A percentile compares a stretch with the other conserved stretches of the same genome.
phyloP scores from a whole-genome alignment of 1,140 invertebrate genomes.

The Trachymyrmex cornetzi region DNA sequence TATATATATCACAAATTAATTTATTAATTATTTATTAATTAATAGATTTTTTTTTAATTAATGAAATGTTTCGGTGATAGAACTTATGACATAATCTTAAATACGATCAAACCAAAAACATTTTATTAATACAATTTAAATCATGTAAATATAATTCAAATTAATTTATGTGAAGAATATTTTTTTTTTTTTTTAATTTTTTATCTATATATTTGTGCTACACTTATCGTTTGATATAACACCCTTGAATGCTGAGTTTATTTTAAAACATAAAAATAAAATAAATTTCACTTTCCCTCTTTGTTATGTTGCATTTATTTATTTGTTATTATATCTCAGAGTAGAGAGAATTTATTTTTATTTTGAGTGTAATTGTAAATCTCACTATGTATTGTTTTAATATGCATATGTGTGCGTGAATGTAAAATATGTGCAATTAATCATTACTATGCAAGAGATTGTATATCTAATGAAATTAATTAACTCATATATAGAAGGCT shows the following conservation, averaged over 20 bases:
- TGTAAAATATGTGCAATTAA: constrained; percentile 47
- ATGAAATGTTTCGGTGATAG: background rate
- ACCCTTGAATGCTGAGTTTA: constrained; percentile 33
- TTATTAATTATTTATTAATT: too few relatives aligned
- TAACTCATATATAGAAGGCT: constrained; percentile 5
- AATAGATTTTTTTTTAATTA: background rate
- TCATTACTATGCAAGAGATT: constrained; percentile 25
- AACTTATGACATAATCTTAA: background rate
- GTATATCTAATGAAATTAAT: constrained; percentile 24
- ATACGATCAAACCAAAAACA: background rate
- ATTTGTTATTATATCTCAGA: background rate
- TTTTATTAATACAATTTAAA: constrained; percentile 19
- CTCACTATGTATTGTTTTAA: constrained; percentile 48
- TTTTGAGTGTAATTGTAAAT: constrained; percentile 41
- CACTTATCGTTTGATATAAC: constrained; percentile 18
- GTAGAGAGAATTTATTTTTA: constrained; percentile 19
- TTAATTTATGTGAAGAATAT: constrained; percentile 34
- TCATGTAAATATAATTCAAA: constrained; percentile 39
- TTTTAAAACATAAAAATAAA: constrained; percentile 24
- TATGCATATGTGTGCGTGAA: constrained; percentile 53
- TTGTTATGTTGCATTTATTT: constrained; percentile 24
- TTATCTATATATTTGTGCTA: constrained; percentile 29
- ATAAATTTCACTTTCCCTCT: constrained; percentile 27
- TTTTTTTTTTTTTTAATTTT: constrained; percentile 11
- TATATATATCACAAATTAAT: constrained; percentile 11